These are phyloP conservation scores for Drosophila barbarae DNA, from an alignment of 2,888 invertebrate genomes.

Conservation along the genomic window DNA sequence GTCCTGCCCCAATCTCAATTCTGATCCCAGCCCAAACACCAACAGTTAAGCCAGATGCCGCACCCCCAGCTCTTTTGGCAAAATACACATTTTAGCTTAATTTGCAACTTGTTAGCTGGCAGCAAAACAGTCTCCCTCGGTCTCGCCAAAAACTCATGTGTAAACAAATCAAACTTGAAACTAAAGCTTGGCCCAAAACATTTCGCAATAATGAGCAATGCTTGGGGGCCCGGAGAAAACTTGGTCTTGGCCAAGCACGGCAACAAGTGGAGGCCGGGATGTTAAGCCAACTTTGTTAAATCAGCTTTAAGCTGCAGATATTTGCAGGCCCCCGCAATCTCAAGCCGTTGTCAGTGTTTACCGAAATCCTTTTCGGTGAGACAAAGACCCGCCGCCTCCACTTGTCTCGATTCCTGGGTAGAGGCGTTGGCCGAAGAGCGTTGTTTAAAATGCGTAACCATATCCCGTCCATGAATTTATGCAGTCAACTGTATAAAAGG, in stretches of 20 bases:
- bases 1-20: slow-evolving; percentile 16
- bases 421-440: slow-evolving; percentile 17
- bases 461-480: slow-evolving; percentile 54
- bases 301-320: slow-evolving; percentile 50
- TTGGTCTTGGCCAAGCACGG: slow-evolving; percentile 40
- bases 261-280: slow-evolving; percentile 57
- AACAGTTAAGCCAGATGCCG: neutral
- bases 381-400: slow-evolving; percentile 11
- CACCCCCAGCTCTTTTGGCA: slow-evolving; percentile 58
- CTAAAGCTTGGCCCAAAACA: slow-evolving; percentile 53
- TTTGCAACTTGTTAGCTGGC: slow-evolving; percentile 71
- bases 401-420: neutral
- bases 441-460: slow-evolving; percentile 61
- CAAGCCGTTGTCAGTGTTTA: slow-evolving; percentile 21
- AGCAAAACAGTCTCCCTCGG: slow-evolving; percentile 49
- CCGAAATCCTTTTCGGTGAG: slow-evolving; percentile 21
- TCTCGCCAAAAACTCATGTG: slow-evolving; percentile 55
- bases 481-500: slow-evolving; percentile 68
- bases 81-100: slow-evolving; percentile 69
- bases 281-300: slow-evolving; percentile 19
- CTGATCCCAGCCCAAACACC: slow-evolving; percentile 6
- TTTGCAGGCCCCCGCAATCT: slow-evolving; percentile 16
- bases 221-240: slow-evolving; percentile 52
- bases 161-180: slow-evolving; percentile 69
- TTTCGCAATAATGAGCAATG: slow-evolving; percentile 64